These are phyloP conservation scores for Andrena chrysosceles DNA, from an alignment of 2,888 invertebrate species.

Conservation along the genomic window DNA sequence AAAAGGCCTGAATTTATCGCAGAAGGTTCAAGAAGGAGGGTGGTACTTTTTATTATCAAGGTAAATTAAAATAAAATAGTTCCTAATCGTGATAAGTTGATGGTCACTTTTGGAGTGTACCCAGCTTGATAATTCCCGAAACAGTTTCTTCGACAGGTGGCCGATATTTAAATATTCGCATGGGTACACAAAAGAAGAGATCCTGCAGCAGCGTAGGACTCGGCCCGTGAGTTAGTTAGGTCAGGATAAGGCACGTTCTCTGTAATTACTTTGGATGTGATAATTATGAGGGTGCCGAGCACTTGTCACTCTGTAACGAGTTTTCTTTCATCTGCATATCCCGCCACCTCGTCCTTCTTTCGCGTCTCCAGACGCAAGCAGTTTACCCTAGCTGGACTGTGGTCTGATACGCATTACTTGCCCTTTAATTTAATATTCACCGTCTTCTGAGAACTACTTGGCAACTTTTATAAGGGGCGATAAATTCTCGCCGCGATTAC, in stretches of 20 bases:
- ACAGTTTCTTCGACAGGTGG: constrained; percentile 10
- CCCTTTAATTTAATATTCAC: constrained; percentile 67
- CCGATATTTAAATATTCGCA: constrained; percentile 60
- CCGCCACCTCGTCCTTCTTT: constrained; percentile 54
- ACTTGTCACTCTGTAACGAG: constrained; percentile 75
- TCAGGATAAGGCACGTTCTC: constrained; percentile 75
- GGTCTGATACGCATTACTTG: constrained; percentile 58
- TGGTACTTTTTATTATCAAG: neutral
- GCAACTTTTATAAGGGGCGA: constrained; percentile 42
- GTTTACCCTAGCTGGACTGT: constrained; percentile 54
- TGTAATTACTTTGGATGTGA: constrained; percentile 75
- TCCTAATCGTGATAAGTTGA: neutral
- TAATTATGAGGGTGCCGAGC: constrained; percentile 73
- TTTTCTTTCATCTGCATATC: constrained; percentile 75
- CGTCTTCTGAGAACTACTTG: constrained; percentile 51
- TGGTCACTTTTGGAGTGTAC: neutral
- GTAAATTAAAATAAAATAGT: too few species aligned
- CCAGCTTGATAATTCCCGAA: constrained; percentile 26
- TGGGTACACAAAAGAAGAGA: constrained; percentile 58
- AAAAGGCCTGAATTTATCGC: neutral
- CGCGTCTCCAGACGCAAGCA: constrained; percentile 63
- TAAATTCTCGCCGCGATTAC: constrained; percentile 39
- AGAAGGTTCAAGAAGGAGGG: neutral
- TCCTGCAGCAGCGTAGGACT: constrained; percentile 44
- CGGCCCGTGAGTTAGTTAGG: constrained; percentile 67